Evolutionary conservation across 1,140 invertebrate species (phyloP).

Genomic region (Agrypnia vestita): DNA sequence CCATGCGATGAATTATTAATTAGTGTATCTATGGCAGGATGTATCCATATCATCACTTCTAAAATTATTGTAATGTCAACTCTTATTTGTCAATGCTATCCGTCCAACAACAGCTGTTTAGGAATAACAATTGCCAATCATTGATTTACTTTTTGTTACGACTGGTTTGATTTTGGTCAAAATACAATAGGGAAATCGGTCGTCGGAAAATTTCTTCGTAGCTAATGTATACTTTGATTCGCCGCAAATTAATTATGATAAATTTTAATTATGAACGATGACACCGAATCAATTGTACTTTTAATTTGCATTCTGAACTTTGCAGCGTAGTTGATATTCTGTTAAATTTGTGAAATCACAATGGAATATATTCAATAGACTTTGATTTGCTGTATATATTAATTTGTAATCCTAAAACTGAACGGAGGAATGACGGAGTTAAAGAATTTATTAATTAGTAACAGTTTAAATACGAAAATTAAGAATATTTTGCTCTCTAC

Average conservation of each 20-base stretch:
- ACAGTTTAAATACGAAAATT: no score
- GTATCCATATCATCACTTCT: constrained; percentile 2
- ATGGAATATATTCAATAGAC: neutral
- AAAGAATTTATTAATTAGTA: no score
- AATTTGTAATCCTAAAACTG: no score
- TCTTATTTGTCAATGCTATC: constrained; percentile 4
- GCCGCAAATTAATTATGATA: neutral
- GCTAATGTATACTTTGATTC: no score
- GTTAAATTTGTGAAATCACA: neutral
- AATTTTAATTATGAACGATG: neutral
- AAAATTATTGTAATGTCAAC: neutral
- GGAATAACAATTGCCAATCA: no score
- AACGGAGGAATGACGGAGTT: no score
- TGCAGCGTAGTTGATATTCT: constrained; percentile 1
- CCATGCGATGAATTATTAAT: constrained; percentile 34
- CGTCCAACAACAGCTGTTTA: neutral
- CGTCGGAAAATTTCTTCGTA: no score
- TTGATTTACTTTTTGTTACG: no score
- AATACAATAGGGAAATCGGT: no score
- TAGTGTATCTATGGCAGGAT: constrained; percentile 32
- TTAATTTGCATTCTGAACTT: neutral
- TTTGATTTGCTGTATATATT: neutral
- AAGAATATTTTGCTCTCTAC: no score
- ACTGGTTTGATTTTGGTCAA: no score
- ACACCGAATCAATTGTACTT: neutral